phyloP scores from a whole-genome alignment of 1,140 invertebrate genomes.

The Drosophila seguyi region DNA sequence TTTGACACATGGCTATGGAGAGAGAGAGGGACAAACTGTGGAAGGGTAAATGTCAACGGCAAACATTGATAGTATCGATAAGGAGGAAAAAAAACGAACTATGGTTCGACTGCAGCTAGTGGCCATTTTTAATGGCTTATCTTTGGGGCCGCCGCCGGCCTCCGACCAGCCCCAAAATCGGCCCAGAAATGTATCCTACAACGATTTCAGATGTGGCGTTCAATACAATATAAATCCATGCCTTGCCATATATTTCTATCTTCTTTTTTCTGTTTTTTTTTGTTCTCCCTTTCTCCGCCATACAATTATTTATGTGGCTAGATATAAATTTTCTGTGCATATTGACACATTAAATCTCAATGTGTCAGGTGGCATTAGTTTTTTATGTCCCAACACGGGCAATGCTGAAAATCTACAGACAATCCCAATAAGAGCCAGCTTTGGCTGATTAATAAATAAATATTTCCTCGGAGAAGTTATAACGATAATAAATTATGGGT shows the following conservation, averaged over 20 bases:
- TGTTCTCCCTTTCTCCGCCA: conserved; percentile 15
- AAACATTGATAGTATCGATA: conserved; percentile 77
- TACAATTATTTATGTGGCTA: conserved; percentile 39
- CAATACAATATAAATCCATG: conserved; percentile 61
- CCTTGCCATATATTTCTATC: conserved; percentile 41
- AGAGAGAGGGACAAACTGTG: conserved; percentile 4
- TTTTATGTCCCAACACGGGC: conserved; percentile 57
- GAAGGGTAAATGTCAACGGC: conserved; percentile 66
- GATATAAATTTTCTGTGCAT: conserved; percentile 80
- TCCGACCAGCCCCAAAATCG: conserved; percentile 36
- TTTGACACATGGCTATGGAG: conserved; percentile 66
- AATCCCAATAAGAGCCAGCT: conserved; percentile 41
- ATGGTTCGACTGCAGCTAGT: conserved; percentile 56
- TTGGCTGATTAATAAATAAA: conserved; percentile 21
- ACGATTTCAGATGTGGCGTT: conserved; percentile 14
- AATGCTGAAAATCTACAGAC: conserved; percentile 51
- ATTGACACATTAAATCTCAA: conserved; percentile 85
- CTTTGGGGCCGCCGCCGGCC: conserved; percentile 30
- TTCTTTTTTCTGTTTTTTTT: conserved; percentile 3
- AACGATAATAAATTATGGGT: conserved; percentile 25
- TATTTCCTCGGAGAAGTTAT: conserved; percentile 18
- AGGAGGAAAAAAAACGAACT: conserved; percentile 45
- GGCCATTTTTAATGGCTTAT: conserved; percentile 82
- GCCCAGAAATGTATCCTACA: conserved; percentile 40
- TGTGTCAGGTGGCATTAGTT: conserved; percentile 83